phyloP scores from a whole-genome alignment of 2,113 vertebrate species.

The Turdus rufiventris region DNA sequence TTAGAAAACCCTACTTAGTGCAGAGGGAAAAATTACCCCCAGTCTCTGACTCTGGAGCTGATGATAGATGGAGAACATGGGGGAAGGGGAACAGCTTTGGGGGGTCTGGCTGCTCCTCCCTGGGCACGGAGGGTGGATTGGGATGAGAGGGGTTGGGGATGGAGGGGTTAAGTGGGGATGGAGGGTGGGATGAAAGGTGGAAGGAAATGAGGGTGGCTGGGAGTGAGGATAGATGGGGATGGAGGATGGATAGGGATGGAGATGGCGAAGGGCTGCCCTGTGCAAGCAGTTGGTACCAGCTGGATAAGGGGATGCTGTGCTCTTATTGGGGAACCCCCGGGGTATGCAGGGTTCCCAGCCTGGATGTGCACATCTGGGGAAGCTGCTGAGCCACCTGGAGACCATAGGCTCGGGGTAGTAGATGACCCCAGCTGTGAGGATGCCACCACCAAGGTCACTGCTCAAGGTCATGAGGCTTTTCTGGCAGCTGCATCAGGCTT shows the following conservation, averaged over 20 bases:
- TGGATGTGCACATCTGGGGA: fast-evolving
- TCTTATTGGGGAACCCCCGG: fast-evolving
- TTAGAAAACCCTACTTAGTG: background rate
- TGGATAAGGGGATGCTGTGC: background rate
- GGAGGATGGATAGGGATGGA: background rate
- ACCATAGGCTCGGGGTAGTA: background rate
- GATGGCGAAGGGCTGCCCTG: fast-evolving
- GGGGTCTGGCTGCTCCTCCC: background rate
- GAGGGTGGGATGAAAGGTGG: background rate
- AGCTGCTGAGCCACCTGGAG: background rate
- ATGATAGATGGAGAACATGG: background rate
- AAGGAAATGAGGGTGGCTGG: background rate
- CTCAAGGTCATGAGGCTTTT: background rate
- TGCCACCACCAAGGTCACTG: background rate
- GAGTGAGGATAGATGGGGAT: background rate
- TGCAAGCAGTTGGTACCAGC: background rate
- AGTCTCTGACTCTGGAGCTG: background rate
- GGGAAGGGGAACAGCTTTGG: background rate
- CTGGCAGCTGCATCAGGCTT: background rate
- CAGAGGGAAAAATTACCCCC: background rate
- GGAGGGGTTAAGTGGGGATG: no score
- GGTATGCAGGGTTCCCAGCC: background rate
- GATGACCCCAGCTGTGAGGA: fast-evolving
- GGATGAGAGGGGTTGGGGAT: background rate
- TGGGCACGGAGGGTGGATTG: background rate